Conservation (phyloP, 2,113 vertebrate genomes). For the Propithecus coquereli region DNA sequence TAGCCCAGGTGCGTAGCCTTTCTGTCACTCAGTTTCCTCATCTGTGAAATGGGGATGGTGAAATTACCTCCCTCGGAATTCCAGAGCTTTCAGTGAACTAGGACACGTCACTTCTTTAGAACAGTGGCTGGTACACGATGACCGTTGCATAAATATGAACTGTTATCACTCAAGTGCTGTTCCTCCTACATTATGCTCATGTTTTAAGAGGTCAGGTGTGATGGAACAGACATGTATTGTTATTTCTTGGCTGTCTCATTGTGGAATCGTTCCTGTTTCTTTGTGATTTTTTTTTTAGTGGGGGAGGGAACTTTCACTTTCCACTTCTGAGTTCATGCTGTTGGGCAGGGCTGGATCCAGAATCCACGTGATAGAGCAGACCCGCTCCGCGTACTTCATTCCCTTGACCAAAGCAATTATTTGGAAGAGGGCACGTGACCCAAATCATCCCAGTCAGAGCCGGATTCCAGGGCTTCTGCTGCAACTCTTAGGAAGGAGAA, state of each 20-base stretch:
- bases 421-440: neutral
- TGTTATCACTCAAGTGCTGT: neutral
- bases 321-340: rapidly evolving
- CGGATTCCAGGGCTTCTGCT: neutral
- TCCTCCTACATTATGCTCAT: neutral
- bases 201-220: neutral
- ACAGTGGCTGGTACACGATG: neutral
- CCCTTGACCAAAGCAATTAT: no score
- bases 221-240: neutral
- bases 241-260: no score
- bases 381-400: no score
- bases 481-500: neutral
- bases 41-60: rapidly evolving
- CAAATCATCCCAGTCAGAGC: rapidly evolving
- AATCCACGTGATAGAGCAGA: no score
- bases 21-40: neutral
- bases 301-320: no score
- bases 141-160: rapidly evolving
- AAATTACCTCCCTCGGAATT: neutral
- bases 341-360: neutral
- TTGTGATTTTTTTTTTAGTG: neutral
- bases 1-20: neutral
- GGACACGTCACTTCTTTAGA: no score
- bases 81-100: rapidly evolving
- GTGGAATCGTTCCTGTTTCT: neutral